Percentiles rank a stretch among this genome's conserved stretches.
Evolutionary conservation across 2,797 vertebrate species (phyloP).

Genomic region (Pseudopleuronectes americanus): DNA sequence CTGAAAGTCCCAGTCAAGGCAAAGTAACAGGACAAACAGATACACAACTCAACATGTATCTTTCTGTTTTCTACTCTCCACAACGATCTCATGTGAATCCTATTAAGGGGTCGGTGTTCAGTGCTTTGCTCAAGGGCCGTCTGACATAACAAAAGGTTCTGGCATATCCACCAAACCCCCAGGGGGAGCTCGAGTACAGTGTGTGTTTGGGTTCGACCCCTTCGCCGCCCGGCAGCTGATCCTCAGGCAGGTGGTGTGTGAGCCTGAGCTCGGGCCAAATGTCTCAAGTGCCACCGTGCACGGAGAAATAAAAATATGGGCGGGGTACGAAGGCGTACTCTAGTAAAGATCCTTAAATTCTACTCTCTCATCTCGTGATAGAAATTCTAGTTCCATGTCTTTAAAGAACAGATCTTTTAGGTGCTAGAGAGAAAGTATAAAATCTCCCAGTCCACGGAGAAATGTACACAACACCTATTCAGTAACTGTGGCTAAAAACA

Average conservation of each 20-base stretch:
- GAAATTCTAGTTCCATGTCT: too few species aligned
- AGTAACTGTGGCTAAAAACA: too few species aligned
- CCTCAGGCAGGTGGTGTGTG: conserved; percentile 17
- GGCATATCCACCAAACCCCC: conserved; percentile 29
- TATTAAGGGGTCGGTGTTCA: neutral
- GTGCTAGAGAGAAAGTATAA: too few species aligned
- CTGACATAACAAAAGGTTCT: neutral
- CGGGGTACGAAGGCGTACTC: neutral
- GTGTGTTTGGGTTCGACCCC: conserved; percentile 5
- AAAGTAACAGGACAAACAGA: neutral
- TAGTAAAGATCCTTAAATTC: too few species aligned
- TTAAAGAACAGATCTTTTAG: too few species aligned
- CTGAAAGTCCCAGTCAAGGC: neutral
- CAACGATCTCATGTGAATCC: neutral
- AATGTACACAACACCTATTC: too few species aligned
- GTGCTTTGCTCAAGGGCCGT: conserved; percentile 6
- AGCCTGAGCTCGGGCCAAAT: neutral
- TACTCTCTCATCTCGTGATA: neutral
- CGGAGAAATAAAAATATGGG: too few species aligned
- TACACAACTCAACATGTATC: too few species aligned
- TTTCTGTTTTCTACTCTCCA: neutral
- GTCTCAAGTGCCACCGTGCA: too few species aligned
- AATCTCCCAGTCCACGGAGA: too few species aligned
- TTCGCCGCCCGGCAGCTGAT: conserved; percentile 14
- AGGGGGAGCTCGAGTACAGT: conserved; percentile 62